A percentile compares a stretch with the other conserved stretches of the same genome.
phyloP scores from a whole-genome alignment of 1,140 invertebrate species.

The Procambarus virginalis region DNA sequence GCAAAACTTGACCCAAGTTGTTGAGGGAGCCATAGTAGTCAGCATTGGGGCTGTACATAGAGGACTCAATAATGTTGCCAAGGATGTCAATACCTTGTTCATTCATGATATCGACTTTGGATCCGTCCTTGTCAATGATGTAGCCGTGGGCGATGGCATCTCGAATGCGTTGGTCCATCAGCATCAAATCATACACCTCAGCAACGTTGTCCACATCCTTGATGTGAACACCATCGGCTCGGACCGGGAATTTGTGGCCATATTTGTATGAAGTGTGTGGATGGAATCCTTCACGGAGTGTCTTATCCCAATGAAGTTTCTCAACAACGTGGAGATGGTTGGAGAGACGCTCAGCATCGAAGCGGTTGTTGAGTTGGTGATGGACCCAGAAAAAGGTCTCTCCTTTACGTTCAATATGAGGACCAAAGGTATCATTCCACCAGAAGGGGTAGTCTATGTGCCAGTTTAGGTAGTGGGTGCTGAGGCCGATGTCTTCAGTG shows the following conservation, averaged over 20 bases:
- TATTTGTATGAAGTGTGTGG: constrained; percentile 30
- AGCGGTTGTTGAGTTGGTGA: constrained; percentile 30
- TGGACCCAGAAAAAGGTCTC: constrained; percentile 41
- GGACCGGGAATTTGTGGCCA: constrained; percentile 5
- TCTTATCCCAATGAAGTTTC: constrained; percentile 20
- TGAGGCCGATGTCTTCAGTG: constrained; percentile 45
- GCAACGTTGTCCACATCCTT: constrained; percentile 9
- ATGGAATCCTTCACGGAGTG: constrained; percentile 15
- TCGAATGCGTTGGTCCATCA: constrained; percentile 16
- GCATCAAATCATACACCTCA: constrained; percentile 15
- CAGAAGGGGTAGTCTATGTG: constrained; percentile 34
- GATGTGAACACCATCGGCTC: constrained; percentile 5
- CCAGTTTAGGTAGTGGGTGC: constrained; percentile 19
- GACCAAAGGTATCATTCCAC: constrained; percentile 14
- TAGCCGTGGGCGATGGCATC: constrained; percentile 39
- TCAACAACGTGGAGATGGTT: constrained; percentile 19
- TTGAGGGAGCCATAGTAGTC: constrained; percentile 19
- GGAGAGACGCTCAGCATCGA: constrained; percentile 36
- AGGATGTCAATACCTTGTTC: constrained; percentile 16
- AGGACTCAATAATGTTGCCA: constrained; percentile 26
- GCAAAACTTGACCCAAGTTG: constrained; percentile 8
- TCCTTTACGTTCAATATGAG: constrained; percentile 13
- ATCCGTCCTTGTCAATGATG: not conserved
- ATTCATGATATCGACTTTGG: constrained; percentile 15
- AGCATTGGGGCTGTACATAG: constrained; percentile 34